Conservation (phyloP, 2,888 invertebrate species). For the Andrena haemorrhoa region DNA sequence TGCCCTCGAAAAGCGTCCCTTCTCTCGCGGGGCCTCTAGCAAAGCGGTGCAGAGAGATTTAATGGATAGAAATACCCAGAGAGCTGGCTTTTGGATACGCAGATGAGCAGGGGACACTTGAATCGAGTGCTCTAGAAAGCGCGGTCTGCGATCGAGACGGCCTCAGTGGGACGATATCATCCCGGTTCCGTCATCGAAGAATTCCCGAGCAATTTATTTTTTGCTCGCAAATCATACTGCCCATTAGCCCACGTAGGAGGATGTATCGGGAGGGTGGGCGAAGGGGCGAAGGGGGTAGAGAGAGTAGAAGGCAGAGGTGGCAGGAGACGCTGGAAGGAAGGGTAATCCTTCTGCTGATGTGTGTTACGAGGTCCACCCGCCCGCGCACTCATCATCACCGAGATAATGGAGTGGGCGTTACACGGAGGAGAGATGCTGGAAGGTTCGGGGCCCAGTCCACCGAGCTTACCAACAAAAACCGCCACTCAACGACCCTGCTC, state of each 20-base stretch:
- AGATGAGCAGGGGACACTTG: not conserved
- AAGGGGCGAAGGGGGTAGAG: slow-evolving; percentile 1
- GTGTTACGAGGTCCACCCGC: slow-evolving; percentile 81
- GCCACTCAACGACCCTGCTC: slow-evolving; percentile 79
- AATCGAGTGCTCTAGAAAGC: not conserved
- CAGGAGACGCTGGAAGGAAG: slow-evolving; percentile 66
- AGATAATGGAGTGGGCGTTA: slow-evolving; percentile 84
- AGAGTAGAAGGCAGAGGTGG: slow-evolving; percentile 38
- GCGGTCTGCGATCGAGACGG: slow-evolving; percentile 10
- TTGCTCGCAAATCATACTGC: slow-evolving; percentile 82
- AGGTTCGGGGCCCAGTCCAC: slow-evolving; percentile 72
- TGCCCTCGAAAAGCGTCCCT: not conserved
- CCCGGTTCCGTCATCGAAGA: slow-evolving; percentile 69
- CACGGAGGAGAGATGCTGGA: slow-evolving; percentile 77
- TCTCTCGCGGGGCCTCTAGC: not conserved
- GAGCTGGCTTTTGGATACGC: too few species aligned
- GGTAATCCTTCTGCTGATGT: slow-evolving; percentile 79
- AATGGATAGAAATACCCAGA: too few species aligned
- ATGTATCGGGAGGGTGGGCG: slow-evolving; percentile 61
- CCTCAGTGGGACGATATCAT: slow-evolving; percentile 15
- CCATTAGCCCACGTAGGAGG: slow-evolving; percentile 78
- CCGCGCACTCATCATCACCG: slow-evolving; percentile 84
- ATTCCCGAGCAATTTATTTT: slow-evolving; percentile 76
- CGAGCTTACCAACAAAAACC: slow-evolving; percentile 78
- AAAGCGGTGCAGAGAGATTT: not conserved